Evolutionary conservation across 2,113 vertebrate species (phyloP), one percentile per base, ranked within the genome.

Genomic region (Mirounga angustirostris): DNA sequence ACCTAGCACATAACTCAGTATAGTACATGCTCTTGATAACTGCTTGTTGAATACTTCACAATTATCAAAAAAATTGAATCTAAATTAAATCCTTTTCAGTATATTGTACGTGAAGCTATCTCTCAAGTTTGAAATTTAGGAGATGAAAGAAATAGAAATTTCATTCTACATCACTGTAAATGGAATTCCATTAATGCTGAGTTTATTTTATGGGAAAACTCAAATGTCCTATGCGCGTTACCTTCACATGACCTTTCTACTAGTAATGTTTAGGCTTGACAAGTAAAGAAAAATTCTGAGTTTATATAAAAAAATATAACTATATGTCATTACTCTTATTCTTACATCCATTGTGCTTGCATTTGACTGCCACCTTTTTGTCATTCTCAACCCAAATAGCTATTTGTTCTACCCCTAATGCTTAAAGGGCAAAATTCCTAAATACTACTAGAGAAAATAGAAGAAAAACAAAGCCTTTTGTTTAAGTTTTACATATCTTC

Each of bases 181-280:
- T 87, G 56, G 22, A 96, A 87, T 96, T 94, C 36, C 50, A 59
- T 93, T 91, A 76, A 95, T 87, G 26, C 26, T 33, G 43, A 90
- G 61, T 76, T 83, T 89, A 96, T 95, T 95, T 95, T 89, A 54
- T 83, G 56, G 67, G 36, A 59, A 82, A 88, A 93, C 67, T 87
- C 8, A 0, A 89, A 87, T 97, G 82, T 91, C 65, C 54, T 89
- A 2, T 76, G 59, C 86, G 54, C 86, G n/a, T 67, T 94, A 92
- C 93, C 89, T 89, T 94, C 78, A 93, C 24, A 56, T 96, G 73
- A 95, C 59, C 71, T 94, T 98, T 95, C 46, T 84, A 40, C 54
- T 95, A 79, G 40, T 97, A 93, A 89, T 76, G 40, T 52, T 92
- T 95, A 82, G 40, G 16, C 36, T 95, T 92, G 36, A 95, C 89